Percentiles rank a stretch among this genome's conserved stretches.
Evolutionary conservation across 2,797 vertebrate species (phyloP).

Genomic region (Propithecus perrieri): DNA sequence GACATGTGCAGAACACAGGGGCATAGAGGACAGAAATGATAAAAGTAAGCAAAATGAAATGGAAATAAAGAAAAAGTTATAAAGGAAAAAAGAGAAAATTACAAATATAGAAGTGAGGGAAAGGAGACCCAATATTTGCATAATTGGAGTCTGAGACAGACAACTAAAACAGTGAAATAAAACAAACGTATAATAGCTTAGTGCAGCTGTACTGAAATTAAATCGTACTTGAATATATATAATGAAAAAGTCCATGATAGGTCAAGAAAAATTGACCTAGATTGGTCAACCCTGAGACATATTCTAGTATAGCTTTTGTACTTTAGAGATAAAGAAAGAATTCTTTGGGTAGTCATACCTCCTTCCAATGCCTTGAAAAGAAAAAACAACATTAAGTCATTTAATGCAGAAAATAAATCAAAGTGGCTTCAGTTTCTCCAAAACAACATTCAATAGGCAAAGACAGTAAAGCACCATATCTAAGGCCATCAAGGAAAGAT

Average conservation of each 20-base stretch:
- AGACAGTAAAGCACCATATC: neutral
- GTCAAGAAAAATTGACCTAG: neutral
- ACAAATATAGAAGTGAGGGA: neutral
- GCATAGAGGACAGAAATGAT: neutral
- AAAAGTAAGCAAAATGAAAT: neutral
- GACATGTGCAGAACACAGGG: neutral
- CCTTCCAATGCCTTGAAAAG: neutral
- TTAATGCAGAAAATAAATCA: conserved; percentile 45
- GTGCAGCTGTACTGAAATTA: neutral
- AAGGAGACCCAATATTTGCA: neutral
- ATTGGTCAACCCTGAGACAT: neutral
- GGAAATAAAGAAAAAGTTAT: neutral
- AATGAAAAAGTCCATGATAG: neutral
- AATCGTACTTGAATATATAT: neutral
- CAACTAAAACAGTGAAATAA: neutral
- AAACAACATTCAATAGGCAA: neutral
- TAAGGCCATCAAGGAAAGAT: neutral
- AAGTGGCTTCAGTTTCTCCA: neutral
- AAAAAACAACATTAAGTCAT: neutral
- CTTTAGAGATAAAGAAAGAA: conserved; percentile 1
- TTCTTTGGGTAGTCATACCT: neutral
- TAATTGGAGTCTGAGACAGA: conserved; percentile 32
- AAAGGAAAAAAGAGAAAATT: neutral
- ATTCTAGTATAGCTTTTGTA: neutral
- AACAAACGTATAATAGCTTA: neutral